phyloP scores from a whole-genome alignment of 2,888 invertebrate species.

The Melieria crassipennis region DNA sequence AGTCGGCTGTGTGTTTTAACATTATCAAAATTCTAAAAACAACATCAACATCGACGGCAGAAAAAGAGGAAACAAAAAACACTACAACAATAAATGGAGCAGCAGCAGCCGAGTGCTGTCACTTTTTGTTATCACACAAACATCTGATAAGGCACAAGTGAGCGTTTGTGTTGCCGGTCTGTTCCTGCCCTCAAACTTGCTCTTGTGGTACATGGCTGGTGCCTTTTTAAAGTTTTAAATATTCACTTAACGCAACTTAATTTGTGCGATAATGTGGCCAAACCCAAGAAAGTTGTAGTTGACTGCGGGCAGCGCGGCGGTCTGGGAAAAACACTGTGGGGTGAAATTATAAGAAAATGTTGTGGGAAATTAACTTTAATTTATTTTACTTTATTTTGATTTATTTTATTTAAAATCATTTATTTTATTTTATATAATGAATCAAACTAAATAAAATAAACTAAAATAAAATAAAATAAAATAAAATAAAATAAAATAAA shows the following conservation, averaged over 20 bases:
- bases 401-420: too few relatives aligned
- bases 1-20: neutral
- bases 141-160: neutral
- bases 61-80: neutral
- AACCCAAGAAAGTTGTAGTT: neutral
- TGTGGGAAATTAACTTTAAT: too few relatives aligned
- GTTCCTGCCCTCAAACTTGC: neutral
- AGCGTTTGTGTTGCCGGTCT: neutral
- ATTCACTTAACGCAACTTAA: conserved; percentile 29
- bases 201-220: neutral
- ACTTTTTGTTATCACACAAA: conserved; percentile 25
- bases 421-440: too few relatives aligned
- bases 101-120: conserved; percentile 7
- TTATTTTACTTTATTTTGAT: too few relatives aligned
- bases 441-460: too few relatives aligned
- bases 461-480: too few relatives aligned
- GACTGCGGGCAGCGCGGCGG: too few relatives aligned
- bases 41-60: neutral
- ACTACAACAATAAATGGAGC: neutral
- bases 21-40: neutral
- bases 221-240: conserved; percentile 19
- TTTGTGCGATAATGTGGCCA: conserved; percentile 22
- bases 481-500: too few relatives aligned
- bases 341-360: too few relatives aligned
- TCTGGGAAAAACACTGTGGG: too few relatives aligned